Base-by-base conservation (phyloP, 2,888 invertebrate species). In the Gortyna flavago region DNA sequence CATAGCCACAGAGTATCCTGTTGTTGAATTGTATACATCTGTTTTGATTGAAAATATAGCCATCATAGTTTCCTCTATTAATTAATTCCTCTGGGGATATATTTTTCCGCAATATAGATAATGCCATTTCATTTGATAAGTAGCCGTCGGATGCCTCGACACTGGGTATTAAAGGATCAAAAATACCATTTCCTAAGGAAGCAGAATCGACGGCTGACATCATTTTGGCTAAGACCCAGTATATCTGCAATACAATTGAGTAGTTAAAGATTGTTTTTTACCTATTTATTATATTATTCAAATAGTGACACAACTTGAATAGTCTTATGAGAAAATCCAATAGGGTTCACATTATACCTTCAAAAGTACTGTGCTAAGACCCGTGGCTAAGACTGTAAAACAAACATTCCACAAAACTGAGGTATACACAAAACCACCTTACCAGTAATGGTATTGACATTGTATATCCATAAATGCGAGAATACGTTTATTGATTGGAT, bases 1-100 rank as follows among this genome's bases (percentile, higher is more conserved):
- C 90, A 80, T 95, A 96, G 6, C 96, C 96, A 88, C 96, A 96
- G 11, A 95, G 85, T 62, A 94, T 85, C 83, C 95, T 93, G 54
- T 92, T 89, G 11, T 92, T 91, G 0, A 92, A 72, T 29, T 88
- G 79, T 88, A 90, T 92, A 83, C 96, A 96, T 74, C 90, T 88
- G 35, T 85, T 90, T 51, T 87, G 90, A 85, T 95, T 90, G 77
- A 87, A 95, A 59, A 93, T 92, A 71, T 95, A 95, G 3, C 94
- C 92, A 4, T 84, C 72, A 69, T 86, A 90, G 57, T 44, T 59
- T 48, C 0, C 77, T 38, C 68, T 80, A 18, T 78, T 21, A 7
- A 32, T 57, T 74, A 74, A 73, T 3, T 72, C 32, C 8, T 69
- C 66, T 41, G 54, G 11, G 4, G 38, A 44, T 8, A 18, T 35